phyloP scores from a whole-genome alignment of 1,140 invertebrate species.

The Leptinotarsa texana region DNA sequence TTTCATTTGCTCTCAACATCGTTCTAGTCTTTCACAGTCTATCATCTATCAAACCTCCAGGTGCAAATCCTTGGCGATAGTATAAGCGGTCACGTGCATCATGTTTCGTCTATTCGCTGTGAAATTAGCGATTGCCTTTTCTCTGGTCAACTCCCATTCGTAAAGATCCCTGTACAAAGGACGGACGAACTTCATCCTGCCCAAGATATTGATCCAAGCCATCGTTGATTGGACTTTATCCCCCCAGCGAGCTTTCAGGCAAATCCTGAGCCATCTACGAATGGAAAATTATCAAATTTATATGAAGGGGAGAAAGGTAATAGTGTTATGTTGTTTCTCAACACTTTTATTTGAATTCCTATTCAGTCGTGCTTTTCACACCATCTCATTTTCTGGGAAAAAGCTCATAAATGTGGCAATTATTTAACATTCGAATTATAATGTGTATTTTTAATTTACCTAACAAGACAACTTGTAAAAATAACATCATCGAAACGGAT shows the following conservation, averaged over 20 bases:
- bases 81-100: conserved; percentile 80
- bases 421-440: too few relatives aligned
- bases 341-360: too few relatives aligned
- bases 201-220: conserved; percentile 79
- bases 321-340: too few relatives aligned
- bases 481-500: too few relatives aligned
- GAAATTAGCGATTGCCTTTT: conserved; percentile 74
- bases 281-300: not conserved
- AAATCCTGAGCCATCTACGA: conserved; percentile 72
- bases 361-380: too few relatives aligned
- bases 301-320: too few relatives aligned
- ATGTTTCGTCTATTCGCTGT: conserved; percentile 70
- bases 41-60: conserved; percentile 48
- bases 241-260: conserved; percentile 73
- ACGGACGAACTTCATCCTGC: conserved; percentile 88
- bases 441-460: too few relatives aligned
- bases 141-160: conserved; percentile 72
- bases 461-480: too few relatives aligned
- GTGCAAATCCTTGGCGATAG: conserved; percentile 77
- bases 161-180: conserved; percentile 88
- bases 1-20: too few relatives aligned
- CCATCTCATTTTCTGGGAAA: too few relatives aligned
- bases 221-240: conserved; percentile 68
- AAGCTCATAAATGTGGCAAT: too few relatives aligned
- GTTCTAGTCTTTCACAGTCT: not conserved